Percentiles rank a stretch among this genome's conserved stretches.
These are phyloP conservation scores for Eolophus roseicapilla DNA, from an alignment of 2,113 vertebrate genomes.

Conservation along the genomic window DNA sequence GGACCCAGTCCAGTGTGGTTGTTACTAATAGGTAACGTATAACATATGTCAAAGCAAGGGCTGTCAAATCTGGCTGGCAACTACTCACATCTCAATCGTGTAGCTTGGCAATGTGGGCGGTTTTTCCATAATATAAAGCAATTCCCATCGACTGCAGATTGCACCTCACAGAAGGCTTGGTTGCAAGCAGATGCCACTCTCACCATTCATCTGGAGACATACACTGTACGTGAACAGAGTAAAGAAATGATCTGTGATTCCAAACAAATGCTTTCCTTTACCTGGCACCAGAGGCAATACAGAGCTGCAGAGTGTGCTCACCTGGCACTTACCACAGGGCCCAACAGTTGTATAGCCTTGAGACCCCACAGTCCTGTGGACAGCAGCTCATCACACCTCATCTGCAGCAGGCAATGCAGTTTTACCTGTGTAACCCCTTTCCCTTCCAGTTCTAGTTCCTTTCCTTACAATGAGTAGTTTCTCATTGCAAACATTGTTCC, in stretches of 20 bases:
- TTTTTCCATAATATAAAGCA: neutral
- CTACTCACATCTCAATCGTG: neutral
- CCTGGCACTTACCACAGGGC: neutral
- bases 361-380: neutral
- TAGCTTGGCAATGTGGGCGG: neutral
- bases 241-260: neutral
- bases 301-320: neutral
- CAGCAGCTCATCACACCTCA: neutral
- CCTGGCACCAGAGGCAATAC: neutral
- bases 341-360: neutral
- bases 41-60: constrained; percentile 42
- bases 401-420: neutral
- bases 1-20: neutral
- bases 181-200: constrained; percentile 41
- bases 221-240: neutral
- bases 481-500: neutral
- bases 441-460: neutral
- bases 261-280: neutral
- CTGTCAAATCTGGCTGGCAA: constrained; percentile 44
- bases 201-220: constrained; percentile 4
- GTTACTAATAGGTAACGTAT: neutral
- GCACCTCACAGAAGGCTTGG: constrained; percentile 45
- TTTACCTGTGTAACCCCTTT: neutral
- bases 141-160: constrained; percentile 26
- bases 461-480: neutral